Percentiles rank a stretch among this genome's conserved stretches.
phyloP scores from a whole-genome alignment of 2,888 invertebrate genomes.

The Lacanobia oleracea region DNA sequence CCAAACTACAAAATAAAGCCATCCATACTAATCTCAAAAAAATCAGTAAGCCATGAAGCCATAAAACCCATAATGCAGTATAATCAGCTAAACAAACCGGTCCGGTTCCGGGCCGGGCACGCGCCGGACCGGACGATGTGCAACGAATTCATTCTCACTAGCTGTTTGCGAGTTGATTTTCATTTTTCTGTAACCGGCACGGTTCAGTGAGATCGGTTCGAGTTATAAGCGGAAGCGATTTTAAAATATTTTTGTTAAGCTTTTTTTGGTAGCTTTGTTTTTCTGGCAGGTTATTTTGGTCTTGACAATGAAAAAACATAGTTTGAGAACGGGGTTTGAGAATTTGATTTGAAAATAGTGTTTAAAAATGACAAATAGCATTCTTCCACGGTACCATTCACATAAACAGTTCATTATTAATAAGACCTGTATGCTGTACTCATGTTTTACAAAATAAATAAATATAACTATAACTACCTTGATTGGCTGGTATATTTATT shows the following conservation, averaged over 20 bases:
- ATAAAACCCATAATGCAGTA: conserved; percentile 3
- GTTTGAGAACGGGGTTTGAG: too few species aligned
- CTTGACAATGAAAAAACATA: too few species aligned
- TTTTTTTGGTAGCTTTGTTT: too few species aligned
- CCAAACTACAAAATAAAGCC: background rate
- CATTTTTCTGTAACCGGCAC: conserved; percentile 59
- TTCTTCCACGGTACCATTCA: too few species aligned
- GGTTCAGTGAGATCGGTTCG: conserved; percentile 12
- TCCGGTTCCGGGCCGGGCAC: background rate
- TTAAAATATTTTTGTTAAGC: background rate
- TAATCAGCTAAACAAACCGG: conserved; percentile 25
- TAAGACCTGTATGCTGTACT: too few species aligned
- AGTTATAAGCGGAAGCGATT: conserved; percentile 9
- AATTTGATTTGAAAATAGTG: too few species aligned
- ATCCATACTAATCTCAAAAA: background rate
- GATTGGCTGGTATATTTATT: too few species aligned
- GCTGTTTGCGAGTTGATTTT: conserved; percentile 62
- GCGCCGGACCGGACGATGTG: conserved; percentile 30
- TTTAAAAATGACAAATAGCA: too few species aligned
- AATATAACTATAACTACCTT: too few species aligned
- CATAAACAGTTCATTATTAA: too few species aligned
- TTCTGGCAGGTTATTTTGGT: too few species aligned
- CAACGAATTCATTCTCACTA: conserved; percentile 64
- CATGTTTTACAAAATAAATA: too few species aligned
- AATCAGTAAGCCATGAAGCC: conserved; percentile 7